Conservation (phyloP, 2,113 vertebrate genomes). For the Uria lomvia region DNA sequence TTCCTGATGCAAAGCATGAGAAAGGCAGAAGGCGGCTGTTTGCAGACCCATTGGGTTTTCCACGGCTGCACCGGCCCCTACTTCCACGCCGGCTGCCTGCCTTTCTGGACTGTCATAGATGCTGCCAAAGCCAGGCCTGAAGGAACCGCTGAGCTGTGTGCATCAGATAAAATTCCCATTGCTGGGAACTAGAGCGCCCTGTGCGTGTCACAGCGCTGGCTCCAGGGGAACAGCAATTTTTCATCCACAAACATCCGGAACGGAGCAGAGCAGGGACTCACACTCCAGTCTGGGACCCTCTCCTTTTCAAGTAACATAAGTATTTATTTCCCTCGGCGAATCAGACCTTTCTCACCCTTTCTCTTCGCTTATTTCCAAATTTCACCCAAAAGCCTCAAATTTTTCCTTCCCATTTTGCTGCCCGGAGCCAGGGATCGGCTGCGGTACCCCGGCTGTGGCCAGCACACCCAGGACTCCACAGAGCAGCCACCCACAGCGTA, state of each 20-base stretch:
- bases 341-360: not conserved
- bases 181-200: not conserved
- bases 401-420: not conserved
- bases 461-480: not conserved
- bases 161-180: not conserved
- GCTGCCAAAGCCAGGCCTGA: not conserved
- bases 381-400: not conserved
- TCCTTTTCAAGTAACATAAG: not conserved
- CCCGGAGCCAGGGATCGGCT: not conserved
- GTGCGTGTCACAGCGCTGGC: not conserved
- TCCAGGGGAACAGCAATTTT: not conserved
- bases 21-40: not conserved
- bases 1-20: not conserved
- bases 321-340: not conserved
- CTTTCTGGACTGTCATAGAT: not conserved
- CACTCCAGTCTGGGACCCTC: not conserved
- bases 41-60: not conserved
- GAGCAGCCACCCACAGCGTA: not conserved
- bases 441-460: not conserved
- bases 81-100: not conserved
- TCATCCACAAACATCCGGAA: not conserved
- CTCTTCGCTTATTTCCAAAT: not conserved
- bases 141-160: not conserved
- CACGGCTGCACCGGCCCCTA: not conserved
- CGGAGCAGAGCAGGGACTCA: not conserved